Percentiles rank a stretch among this genome's conserved stretches.
Conservation (phyloP, 2,797 vertebrate species). For the Peromyscus aztecus region DNA sequence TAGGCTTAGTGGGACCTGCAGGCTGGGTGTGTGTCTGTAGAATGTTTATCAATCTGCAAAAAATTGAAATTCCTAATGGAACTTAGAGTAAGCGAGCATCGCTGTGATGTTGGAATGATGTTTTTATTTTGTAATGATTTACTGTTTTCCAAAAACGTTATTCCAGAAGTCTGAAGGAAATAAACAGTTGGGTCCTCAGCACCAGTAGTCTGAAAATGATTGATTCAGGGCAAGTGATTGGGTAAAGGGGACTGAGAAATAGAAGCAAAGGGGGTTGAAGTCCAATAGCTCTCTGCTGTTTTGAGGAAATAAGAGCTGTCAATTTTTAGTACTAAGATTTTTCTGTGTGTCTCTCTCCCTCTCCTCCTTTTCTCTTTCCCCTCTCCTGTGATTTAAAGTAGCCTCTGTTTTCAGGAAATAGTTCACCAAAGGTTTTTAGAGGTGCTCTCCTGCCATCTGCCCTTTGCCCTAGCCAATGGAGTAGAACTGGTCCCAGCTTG, state of each 20-base stretch:
- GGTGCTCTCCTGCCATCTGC: background rate
- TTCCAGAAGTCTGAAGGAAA: background rate
- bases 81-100: background rate
- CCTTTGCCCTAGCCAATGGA: background rate
- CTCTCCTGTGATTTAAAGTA: background rate
- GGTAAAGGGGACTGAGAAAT: background rate
- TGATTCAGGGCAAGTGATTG: background rate
- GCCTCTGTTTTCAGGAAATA: background rate
- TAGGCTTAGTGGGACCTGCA: background rate
- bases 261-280: background rate
- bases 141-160: background rate
- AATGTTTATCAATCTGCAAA: background rate
- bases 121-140: background rate
- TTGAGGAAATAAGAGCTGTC: background rate
- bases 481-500: too few species aligned
- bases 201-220: background rate
- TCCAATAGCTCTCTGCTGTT: background rate
- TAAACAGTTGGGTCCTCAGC: background rate
- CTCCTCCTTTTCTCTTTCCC: background rate
- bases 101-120: background rate
- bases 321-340: background rate
- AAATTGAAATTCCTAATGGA: background rate
- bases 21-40: rapidly evolving
- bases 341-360: background rate
- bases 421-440: background rate